Evolutionary conservation across 2,888 invertebrate genomes (phyloP).

Genomic region (Nudaria mundana): DNA sequence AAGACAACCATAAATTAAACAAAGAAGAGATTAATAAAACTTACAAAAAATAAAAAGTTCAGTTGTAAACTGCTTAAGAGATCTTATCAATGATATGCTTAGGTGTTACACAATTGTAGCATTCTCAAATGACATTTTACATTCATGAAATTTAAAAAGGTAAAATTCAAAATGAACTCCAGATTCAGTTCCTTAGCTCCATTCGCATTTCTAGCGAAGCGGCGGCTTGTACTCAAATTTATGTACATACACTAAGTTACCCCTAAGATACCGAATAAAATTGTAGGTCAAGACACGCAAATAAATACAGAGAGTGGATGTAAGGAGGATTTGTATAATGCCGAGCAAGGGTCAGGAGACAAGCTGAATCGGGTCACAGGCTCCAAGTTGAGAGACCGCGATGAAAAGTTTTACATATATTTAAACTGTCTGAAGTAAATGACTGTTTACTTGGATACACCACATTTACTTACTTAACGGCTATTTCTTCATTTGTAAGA

Average conservation of each 20-base stretch:
- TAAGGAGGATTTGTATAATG: conserved; percentile 56
- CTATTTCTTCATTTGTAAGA: not conserved
- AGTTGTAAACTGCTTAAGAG: no score
- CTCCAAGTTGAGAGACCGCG: conserved; percentile 42
- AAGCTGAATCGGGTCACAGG: conserved; percentile 44
- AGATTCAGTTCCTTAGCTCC: conserved; percentile 28
- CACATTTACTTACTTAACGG: conserved; percentile 13
- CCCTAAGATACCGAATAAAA: conserved; percentile 40
- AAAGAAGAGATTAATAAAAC: no score
- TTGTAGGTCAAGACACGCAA: conserved; percentile 52
- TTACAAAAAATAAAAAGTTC: no score
- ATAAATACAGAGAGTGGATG: conserved; percentile 49
- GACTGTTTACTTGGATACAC: conserved; percentile 24
- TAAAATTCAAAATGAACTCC: conserved; percentile 23
- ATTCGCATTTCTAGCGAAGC: conserved; percentile 25
- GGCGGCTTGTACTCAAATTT: conserved; percentile 35
- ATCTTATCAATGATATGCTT: no score
- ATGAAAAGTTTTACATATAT: conserved; percentile 55
- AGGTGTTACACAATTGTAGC: no score
- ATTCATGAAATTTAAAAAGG: conserved; percentile 5
- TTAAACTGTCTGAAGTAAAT: conserved; percentile 40
- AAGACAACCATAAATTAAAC: no score
- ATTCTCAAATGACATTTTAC: no score
- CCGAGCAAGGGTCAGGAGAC: conserved; percentile 46
- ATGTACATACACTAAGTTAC: conserved; percentile 42